Evolutionary conservation across 2,888 invertebrate species (phyloP).

Genomic region (Yponomeuta plumbellus): DNA sequence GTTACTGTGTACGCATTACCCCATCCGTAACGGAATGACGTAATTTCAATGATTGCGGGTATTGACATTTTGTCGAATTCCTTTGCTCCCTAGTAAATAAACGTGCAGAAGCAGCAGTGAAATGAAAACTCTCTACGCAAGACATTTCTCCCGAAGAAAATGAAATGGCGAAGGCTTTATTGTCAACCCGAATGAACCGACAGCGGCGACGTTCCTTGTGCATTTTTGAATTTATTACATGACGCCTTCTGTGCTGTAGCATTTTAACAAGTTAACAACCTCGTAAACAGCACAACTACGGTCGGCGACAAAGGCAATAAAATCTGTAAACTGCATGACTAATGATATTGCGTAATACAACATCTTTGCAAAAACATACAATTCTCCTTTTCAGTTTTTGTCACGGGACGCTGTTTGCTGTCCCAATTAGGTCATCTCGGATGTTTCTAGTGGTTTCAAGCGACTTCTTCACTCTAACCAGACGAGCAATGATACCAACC

Average conservation of each 20-base stretch:
- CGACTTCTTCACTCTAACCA: neutral
- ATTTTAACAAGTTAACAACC: neutral
- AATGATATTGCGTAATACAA: neutral
- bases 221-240: conserved; percentile 1
- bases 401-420: neutral
- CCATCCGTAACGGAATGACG: neutral
- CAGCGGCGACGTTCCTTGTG: neutral
- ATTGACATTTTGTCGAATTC: conserved; percentile 2
- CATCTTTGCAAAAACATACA: neutral
- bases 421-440: neutral
- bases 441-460: neutral
- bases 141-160: neutral
- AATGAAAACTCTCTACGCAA: neutral
- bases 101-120: too few relatives aligned
- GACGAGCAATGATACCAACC: neutral
- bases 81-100: neutral
- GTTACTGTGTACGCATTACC: neutral
- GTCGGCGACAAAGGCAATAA: neutral
- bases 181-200: neutral
- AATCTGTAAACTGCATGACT: neutral
- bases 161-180: neutral
- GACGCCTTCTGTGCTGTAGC: neutral
- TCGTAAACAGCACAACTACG: neutral
- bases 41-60: neutral
- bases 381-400: neutral